These are phyloP conservation scores for Entomobrya proxima DNA, from an alignment of 2,888 invertebrate species.

Conservation along the genomic window DNA sequence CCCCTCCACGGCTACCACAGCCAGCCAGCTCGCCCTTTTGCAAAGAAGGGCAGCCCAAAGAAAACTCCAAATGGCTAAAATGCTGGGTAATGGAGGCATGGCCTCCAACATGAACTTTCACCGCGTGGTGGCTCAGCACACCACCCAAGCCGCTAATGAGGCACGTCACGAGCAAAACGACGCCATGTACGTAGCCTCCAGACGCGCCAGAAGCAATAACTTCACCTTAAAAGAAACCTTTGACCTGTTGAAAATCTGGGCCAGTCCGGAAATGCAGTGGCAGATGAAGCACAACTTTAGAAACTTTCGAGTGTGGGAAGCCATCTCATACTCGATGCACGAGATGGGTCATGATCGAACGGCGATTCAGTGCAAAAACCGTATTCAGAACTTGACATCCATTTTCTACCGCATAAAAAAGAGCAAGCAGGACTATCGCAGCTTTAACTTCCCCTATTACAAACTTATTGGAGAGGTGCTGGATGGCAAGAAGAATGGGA, in stretches of 20 bases:
- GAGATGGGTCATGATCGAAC: constrained; percentile 75
- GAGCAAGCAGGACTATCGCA: constrained; percentile 74
- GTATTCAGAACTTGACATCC: constrained; percentile 75
- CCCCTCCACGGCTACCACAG: constrained; percentile 38
- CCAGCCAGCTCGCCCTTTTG: constrained; percentile 43
- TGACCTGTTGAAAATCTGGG: constrained; percentile 75
- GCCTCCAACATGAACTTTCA: constrained; percentile 59
- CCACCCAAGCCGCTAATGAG: constrained; percentile 24
- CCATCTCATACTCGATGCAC: constrained; percentile 75
- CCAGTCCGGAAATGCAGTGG: constrained; percentile 75
- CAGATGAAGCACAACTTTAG: constrained; percentile 74
- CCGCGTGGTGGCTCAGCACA: constrained; percentile 50
- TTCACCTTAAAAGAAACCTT: constrained; percentile 75
- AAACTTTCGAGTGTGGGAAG: constrained; percentile 75
- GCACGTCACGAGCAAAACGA: constrained; percentile 69
- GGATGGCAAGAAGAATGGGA: constrained; percentile 75
- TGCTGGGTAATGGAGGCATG: constrained; percentile 72
- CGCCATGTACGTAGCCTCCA: constrained; percentile 73
- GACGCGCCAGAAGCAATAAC: constrained; percentile 75
- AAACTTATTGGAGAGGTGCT: constrained; percentile 75
- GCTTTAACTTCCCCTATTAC: constrained; percentile 75
- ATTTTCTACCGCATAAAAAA: constrained; percentile 75
- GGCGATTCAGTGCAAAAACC: constrained; percentile 75
- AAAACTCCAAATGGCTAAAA: constrained; percentile 74
- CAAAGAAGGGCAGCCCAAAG: constrained; percentile 72